Percentiles rank a stretch among this genome's conserved stretches.
These are phyloP conservation scores for Eupithecia insigniata DNA, from an alignment of 2,888 invertebrate genomes.

Conservation along the genomic window DNA sequence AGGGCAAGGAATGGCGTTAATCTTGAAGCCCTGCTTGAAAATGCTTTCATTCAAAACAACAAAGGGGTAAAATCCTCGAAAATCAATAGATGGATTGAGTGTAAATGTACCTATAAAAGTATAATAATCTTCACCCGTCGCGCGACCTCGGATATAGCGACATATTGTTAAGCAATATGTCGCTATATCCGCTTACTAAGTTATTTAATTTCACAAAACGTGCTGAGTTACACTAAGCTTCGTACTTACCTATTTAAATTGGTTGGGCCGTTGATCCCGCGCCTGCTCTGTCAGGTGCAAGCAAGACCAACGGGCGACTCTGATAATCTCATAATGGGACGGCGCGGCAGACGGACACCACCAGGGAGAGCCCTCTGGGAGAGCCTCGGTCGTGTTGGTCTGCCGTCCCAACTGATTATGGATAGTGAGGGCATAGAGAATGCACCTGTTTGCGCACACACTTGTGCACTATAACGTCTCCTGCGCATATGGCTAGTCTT, in stretches of 20 bases:
- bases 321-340: too few species aligned
- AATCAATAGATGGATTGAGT: background rate
- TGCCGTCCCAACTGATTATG: too few species aligned
- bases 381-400: too few species aligned
- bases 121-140: constrained; percentile 11
- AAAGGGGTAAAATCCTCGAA: background rate
- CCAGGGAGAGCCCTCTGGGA: too few species aligned
- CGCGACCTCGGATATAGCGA: background rate
- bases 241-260: background rate
- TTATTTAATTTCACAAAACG: background rate
- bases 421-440: too few species aligned
- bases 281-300: too few species aligned
- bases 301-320: too few species aligned
- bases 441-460: background rate
- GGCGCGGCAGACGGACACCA: too few species aligned
- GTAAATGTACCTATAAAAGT: background rate
- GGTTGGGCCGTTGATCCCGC: too few species aligned
- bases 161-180: too few species aligned
- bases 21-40: background rate
- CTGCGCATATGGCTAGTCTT: too few species aligned
- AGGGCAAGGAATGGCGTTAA: background rate
- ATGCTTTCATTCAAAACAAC: background rate
- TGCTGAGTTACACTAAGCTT: background rate
- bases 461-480: background rate
- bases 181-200: background rate